Percentiles rank a stretch among this genome's conserved stretches.
These are phyloP conservation scores for Erannis defoliaria DNA, from an alignment of 2,888 invertebrate species.

Conservation along the genomic window DNA sequence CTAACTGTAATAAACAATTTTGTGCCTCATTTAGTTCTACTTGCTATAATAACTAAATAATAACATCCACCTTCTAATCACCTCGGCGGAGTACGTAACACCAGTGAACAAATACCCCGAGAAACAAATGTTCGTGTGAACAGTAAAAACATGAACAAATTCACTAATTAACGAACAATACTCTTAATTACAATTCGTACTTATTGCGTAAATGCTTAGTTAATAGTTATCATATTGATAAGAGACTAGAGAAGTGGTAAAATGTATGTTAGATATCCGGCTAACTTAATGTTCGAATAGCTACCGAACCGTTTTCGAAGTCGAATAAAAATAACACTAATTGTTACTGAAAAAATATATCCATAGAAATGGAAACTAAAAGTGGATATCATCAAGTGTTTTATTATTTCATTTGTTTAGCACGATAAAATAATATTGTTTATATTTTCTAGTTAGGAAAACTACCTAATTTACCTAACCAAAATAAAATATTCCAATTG, in stretches of 20 bases:
- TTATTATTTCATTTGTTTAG: no score
- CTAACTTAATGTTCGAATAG: no score
- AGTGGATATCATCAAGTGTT: no score
- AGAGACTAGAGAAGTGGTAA: slow-evolving; percentile 5
- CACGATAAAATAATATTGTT: no score
- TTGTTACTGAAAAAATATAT: no score
- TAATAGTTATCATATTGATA: slow-evolving; percentile 37
- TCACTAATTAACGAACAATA: slow-evolving; percentile 48
- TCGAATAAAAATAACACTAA: no score
- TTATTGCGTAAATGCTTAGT: slow-evolving; percentile 48
- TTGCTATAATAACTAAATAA: slow-evolving; percentile 6
- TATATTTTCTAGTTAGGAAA: no score
- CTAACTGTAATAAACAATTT: background rate
- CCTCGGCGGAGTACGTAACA: background rate
- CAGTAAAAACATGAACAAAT: slow-evolving; percentile 21
- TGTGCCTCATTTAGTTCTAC: background rate
- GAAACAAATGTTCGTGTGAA: background rate
- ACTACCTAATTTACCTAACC: no score
- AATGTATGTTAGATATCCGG: background rate
- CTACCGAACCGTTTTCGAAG: no score
- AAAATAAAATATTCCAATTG: no score
- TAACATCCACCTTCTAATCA: slow-evolving; percentile 8
- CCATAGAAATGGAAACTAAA: no score
- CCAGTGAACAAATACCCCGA: background rate
- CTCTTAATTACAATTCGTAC: slow-evolving; percentile 45